Base-by-base conservation (phyloP, 2,888 invertebrate genomes). In the Sialis lutaria region DNA sequence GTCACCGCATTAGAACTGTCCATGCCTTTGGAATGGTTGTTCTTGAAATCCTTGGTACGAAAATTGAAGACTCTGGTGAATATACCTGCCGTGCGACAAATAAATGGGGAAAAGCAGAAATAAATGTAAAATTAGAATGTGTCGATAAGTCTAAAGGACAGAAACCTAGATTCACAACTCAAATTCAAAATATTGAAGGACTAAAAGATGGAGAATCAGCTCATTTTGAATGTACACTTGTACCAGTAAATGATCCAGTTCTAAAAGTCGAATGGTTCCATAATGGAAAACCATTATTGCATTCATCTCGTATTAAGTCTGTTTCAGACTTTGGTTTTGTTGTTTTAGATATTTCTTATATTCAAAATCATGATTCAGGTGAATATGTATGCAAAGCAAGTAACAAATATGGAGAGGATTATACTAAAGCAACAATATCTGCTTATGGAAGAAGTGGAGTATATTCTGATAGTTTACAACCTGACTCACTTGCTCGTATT, bases 21-120 rank as follows among this genome's bases (percentile, higher is more conserved):
- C 89, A 95, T 61, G 96, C 96, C 10, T 96, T 98, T 63, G 97
- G 97, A 47, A 93, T 92, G 81, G 93, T 95, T 22, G 90, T 95
- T 40, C 73, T 98, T 40, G 97, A 97, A 71, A 89, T 98, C 55
- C 73, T 91, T 13, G 96, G 95, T 51, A 90, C 91, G 1, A 91
- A 90, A 61, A 85, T 85, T 49, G 83, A 87, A 62, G 97, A 98
- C 64, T 82, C 88, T 31, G 96, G 95, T 40, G 79, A 76, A 32
- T 92, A 90, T 61, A 84, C 84, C 1, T 92, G 91, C 62, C 74
- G 81, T 50, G 92, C 92, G 3, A 88, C 85, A 1, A 92, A 92
- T 62, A 82, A 81, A 61, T 89, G 87, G 79, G 91, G 91, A 42
- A 73, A 76, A 54, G 89, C 89, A 46, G 89, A 89, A 70, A 87